These are phyloP conservation scores for Ardeotis arabs DNA, from an alignment of 2,113 vertebrate species.

Conservation along the genomic window DNA sequence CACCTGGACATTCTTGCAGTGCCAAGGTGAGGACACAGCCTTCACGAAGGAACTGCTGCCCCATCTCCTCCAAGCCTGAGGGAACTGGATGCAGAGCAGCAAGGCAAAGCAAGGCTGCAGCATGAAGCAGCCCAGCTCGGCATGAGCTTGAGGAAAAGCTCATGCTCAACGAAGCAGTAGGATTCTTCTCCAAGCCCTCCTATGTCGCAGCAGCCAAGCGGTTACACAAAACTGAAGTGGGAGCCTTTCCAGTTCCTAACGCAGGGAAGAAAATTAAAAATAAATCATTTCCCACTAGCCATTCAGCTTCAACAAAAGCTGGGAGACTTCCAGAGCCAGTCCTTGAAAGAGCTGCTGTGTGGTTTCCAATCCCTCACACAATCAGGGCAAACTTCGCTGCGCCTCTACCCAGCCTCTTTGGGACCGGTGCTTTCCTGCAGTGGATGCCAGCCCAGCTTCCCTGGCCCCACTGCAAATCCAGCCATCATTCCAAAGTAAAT, in stretches of 20 bases:
- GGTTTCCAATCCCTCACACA: slow-evolving; percentile 42
- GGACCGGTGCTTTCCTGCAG: neutral
- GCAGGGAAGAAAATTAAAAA: slow-evolving; percentile 58
- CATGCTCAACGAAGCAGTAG: neutral
- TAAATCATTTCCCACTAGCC: slow-evolving; percentile 63
- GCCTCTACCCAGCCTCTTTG: neutral
- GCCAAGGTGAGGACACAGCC: neutral
- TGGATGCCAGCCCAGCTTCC: accelerated
- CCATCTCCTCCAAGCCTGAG: accelerated
- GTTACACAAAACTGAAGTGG: slow-evolving; percentile 60
- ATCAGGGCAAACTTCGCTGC: slow-evolving; percentile 36
- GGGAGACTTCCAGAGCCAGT: slow-evolving; percentile 44
- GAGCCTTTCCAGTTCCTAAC: slow-evolving; percentile 56
- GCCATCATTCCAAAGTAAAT: neutral
- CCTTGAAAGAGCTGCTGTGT: slow-evolving; percentile 57
- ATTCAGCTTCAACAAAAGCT: slow-evolving; percentile 66
- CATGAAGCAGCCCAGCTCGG: neutral
- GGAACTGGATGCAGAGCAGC: neutral
- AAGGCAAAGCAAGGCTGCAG: neutral
- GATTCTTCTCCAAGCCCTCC: slow-evolving; percentile 5
- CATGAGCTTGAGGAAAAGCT: neutral
- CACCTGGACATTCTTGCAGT: neutral
- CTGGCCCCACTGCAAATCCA: neutral
- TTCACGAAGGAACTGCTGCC: neutral
- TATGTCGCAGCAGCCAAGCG: slow-evolving; percentile 45